These are phyloP conservation scores for Nowickia ferox DNA, from an alignment of 2,888 invertebrate species.

Conservation along the genomic window DNA sequence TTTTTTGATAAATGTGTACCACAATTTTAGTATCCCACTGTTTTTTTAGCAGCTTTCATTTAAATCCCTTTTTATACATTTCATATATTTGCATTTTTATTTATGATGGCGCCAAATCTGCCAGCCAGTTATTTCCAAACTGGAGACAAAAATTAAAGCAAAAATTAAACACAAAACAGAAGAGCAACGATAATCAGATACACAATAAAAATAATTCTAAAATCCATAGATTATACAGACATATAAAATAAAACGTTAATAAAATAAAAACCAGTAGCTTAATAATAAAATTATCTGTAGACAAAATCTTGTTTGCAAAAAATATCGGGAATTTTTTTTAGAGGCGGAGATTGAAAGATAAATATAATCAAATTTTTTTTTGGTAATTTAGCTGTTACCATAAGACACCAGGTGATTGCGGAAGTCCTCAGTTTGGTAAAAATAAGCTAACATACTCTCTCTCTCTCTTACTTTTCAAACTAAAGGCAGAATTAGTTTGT, in stretches of 20 bases:
- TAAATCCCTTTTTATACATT: not conserved
- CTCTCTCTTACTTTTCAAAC: no score
- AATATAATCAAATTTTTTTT: not conserved
- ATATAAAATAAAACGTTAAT: slow-evolving; percentile 2
- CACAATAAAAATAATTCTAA: slow-evolving; percentile 6
- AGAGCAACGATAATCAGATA: slow-evolving; percentile 3
- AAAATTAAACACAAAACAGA: slow-evolving; percentile 6
- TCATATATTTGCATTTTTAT: slow-evolving; percentile 30
- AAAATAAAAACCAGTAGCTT: slow-evolving; percentile 52
- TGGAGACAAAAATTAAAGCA: slow-evolving; percentile 45
- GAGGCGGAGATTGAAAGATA: not conserved
- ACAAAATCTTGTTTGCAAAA: slow-evolving; percentile 7
- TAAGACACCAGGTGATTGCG: no score
- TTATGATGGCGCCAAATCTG: slow-evolving; percentile 57
- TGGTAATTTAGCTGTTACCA: no score
- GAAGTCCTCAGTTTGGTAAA: no score
- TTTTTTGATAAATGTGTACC: not conserved
- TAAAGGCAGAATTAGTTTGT: no score
- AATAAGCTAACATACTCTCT: no score
- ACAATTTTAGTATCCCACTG: not conserved
- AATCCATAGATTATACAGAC: not conserved
- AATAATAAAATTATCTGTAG: slow-evolving; percentile 44
- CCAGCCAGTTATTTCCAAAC: slow-evolving; percentile 26
- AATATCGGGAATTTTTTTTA: not conserved
- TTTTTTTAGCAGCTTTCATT: not conserved